Percentiles rank a stretch among this genome's conserved stretches.
These are phyloP conservation scores for Ethmia dodecea DNA, from an alignment of 2,888 invertebrate species.

Conservation along the genomic window DNA sequence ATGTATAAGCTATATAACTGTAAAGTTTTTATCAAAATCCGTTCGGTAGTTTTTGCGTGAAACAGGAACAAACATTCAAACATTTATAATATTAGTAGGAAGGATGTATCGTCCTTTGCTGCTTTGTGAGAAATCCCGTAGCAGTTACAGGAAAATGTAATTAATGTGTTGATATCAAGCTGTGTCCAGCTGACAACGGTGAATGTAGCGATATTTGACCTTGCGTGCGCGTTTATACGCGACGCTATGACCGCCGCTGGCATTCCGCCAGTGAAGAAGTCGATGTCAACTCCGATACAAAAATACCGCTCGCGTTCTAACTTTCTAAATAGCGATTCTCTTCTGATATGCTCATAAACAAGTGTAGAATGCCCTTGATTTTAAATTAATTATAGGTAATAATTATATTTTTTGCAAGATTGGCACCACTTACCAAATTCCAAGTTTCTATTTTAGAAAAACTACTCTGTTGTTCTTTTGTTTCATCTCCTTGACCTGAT, in stretches of 20 bases:
- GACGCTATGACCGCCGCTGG: constrained; percentile 57
- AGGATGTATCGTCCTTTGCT: no score
- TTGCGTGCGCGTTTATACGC: constrained; percentile 62
- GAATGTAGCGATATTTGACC: constrained; percentile 68
- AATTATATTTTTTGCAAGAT: constrained; percentile 6
- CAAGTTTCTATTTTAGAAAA: constrained; percentile 1
- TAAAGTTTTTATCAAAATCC: no score
- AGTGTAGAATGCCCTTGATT: constrained; percentile 11
- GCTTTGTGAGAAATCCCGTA: no score
- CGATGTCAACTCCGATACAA: constrained; percentile 68
- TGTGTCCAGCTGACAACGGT: constrained; percentile 19
- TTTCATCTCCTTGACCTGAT: constrained; percentile 8
- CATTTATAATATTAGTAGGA: no score
- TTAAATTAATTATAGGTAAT: constrained; percentile 5
- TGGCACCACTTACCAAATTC: background rate
- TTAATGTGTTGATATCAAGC: constrained; percentile 8
- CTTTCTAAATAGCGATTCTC: constrained; percentile 32
- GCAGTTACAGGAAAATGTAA: no score
- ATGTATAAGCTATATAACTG: no score
- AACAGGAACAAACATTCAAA: no score
- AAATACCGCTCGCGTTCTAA: constrained; percentile 36
- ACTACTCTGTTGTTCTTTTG: constrained; percentile 2
- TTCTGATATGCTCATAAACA: constrained; percentile 17
- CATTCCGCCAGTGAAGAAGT: constrained; percentile 46
- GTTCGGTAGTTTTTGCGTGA: no score